Base-by-base conservation (phyloP, 2,113 vertebrate genomes). In the Cololabis saira region DNA sequence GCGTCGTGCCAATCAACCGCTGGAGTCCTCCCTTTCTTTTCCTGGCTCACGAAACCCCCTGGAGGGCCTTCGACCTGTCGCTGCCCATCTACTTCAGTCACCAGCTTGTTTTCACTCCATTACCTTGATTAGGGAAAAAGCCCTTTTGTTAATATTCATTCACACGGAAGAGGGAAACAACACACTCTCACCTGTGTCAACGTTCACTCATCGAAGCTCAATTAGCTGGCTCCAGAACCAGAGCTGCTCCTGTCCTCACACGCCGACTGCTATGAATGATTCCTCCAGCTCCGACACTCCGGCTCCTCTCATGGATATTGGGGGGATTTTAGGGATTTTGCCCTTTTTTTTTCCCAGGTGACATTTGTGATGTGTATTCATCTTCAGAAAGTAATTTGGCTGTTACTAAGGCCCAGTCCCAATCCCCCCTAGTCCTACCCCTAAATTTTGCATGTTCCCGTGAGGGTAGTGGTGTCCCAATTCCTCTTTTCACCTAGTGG, bases 81-180 rank as follows among this genome's bases (percentile, higher is more conserved):
- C 50, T 76, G 66, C 74, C 71, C 76, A 61, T 83, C 59, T 43
- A 10, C 4, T 14, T 71, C 50, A 76, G 45, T 72, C 71, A 71
- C 65, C 24, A 48, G 71, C 44, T 21, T 48, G 24, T 73, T 76
- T 40, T 62, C 77, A 59, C 76, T 72, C 71, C 33, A 88, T 93
- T 91, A 91, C 80, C 77, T 88, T 89, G 88, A 91, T 88, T 89
- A 86, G 41, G 57, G 58, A 71, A 81, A 83, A 74, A 87, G 50
- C 50, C 76, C 81, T 82, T 78, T 91, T 95, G 91, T 94, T 93
- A 72, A 0, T 30, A 75, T 50, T 78, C 85, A 79, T 61, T 40
- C 68, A 61, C 44, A 67, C 58, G 89, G 91, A 93, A 92, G 89
- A 75, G 1, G 74, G 73, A 27, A 63, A 55, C 59, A 66, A 71